A percentile compares a stretch with the other conserved stretches of the same genome.
phyloP scores from a whole-genome alignment of 2,888 invertebrate genomes.

The Clanis bilineata region DNA sequence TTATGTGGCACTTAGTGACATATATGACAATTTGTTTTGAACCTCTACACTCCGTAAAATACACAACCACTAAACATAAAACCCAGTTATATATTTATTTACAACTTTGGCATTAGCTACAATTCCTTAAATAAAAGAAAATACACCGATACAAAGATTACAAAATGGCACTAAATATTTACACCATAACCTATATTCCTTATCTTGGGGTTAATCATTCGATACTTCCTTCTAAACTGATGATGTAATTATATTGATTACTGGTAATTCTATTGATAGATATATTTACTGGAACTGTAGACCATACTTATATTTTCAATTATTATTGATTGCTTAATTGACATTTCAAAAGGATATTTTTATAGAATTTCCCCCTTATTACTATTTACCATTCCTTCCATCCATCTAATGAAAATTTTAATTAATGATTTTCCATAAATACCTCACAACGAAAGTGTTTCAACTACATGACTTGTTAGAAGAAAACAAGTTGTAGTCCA shows the following conservation, averaged over 20 bases:
- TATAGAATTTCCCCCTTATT: background rate
- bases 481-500: slow-evolving; percentile 68
- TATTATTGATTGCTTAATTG: background rate
- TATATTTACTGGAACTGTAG: no score
- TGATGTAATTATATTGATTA: background rate
- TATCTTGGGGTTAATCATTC: slow-evolving; percentile 14
- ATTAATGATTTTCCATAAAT: slow-evolving; percentile 24
- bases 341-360: background rate
- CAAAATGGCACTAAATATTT: slow-evolving; percentile 68
- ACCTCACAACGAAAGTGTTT: slow-evolving; percentile 35
- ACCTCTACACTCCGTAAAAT: slow-evolving; percentile 19
- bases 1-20: background rate
- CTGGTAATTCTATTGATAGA: background rate
- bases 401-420: background rate
- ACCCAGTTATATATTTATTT: slow-evolving; percentile 40
- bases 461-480: slow-evolving; percentile 66
- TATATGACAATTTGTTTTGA: background rate
- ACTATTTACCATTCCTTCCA: background rate
- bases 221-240: background rate
- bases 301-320: no score
- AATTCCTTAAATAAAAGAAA: slow-evolving; percentile 38
- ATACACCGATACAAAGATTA: slow-evolving; percentile 33
- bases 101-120: slow-evolving; percentile 80
- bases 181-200: slow-evolving; percentile 44
- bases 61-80: slow-evolving; percentile 53